These are phyloP conservation scores for Paramisgurnus dabryanus DNA, from an alignment of 2,113 vertebrate species.

Conservation along the genomic window DNA sequence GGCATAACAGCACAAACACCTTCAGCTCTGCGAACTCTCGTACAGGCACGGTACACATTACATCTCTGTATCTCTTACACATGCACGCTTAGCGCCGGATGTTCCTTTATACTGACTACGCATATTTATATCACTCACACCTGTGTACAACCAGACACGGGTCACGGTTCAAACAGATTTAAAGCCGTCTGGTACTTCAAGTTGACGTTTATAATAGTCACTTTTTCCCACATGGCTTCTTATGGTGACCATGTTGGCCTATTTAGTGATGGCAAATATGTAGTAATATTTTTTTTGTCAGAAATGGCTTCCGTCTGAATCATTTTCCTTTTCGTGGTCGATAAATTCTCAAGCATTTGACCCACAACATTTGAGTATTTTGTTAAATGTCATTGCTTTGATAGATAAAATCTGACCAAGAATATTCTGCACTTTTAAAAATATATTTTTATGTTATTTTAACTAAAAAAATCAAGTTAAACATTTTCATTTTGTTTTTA, in stretches of 20 bases:
- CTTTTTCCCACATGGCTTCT: no score
- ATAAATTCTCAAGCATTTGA: background rate
- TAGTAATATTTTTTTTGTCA: background rate
- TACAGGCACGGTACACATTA: constrained; percentile 23
- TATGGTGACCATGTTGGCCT: background rate
- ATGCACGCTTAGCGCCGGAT: background rate
- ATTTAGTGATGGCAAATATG: background rate
- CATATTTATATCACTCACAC: constrained; percentile 20
- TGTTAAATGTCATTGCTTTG: background rate
- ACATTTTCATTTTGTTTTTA: no score
- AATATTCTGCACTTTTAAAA: background rate
- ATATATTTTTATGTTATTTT: no score
- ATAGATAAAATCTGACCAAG: background rate
- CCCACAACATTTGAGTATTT: background rate
- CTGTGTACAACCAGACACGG: background rate
- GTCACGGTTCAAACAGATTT: background rate
- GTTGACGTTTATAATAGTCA: background rate
- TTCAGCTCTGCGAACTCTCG: constrained; percentile 23
- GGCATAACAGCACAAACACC: constrained; percentile 97
- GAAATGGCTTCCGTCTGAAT: background rate
- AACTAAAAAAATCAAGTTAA: no score
- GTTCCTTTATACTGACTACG: background rate
- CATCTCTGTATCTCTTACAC: background rate
- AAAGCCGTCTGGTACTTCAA: background rate
- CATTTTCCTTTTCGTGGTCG: background rate